Evolutionary conservation across 2,888 invertebrate genomes (phyloP).

Genomic region (Molorchus minor): DNA sequence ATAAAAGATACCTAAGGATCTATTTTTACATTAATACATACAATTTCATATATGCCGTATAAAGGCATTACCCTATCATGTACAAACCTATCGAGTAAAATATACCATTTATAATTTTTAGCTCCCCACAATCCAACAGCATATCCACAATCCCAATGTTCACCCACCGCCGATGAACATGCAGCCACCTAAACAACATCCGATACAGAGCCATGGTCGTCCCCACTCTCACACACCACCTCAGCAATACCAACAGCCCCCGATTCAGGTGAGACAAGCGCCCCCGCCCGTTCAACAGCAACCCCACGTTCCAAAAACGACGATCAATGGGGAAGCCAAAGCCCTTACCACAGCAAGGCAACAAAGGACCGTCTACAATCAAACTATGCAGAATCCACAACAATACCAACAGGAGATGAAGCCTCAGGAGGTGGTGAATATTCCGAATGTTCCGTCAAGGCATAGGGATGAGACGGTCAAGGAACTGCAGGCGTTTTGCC

Average conservation of each 20-base stretch:
- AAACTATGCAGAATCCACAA: conserved; percentile 51
- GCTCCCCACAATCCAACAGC: conserved; percentile 31
- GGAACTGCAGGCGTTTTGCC: conserved; percentile 81
- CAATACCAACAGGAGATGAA: conserved; percentile 38
- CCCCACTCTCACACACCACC: conserved; percentile 37
- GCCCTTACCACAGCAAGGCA: conserved; percentile 42
- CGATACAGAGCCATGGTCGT: conserved; percentile 26
- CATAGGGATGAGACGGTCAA: conserved; percentile 56
- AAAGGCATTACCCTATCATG: no score
- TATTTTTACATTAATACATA: no score
- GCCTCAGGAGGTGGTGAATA: conserved; percentile 47
- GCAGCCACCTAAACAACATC: conserved; percentile 23
- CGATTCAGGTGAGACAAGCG: conserved; percentile 19
- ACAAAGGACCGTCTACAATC: conserved; percentile 36
- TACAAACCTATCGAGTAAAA: no score
- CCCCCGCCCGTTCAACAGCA: conserved; percentile 27
- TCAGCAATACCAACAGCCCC: conserved; percentile 33
- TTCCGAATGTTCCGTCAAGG: conserved; percentile 40
- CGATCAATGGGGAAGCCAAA: conserved; percentile 57
- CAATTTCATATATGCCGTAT: no score
- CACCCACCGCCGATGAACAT: conserved; percentile 34
- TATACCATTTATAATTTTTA: conserved; percentile 9
- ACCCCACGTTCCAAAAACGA: conserved; percentile 45
- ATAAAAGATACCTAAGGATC: no score
- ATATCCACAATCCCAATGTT: conserved; percentile 30